These are phyloP conservation scores for Motacilla alba DNA, from an alignment of 2,113 vertebrate genomes.

Conservation along the genomic window DNA sequence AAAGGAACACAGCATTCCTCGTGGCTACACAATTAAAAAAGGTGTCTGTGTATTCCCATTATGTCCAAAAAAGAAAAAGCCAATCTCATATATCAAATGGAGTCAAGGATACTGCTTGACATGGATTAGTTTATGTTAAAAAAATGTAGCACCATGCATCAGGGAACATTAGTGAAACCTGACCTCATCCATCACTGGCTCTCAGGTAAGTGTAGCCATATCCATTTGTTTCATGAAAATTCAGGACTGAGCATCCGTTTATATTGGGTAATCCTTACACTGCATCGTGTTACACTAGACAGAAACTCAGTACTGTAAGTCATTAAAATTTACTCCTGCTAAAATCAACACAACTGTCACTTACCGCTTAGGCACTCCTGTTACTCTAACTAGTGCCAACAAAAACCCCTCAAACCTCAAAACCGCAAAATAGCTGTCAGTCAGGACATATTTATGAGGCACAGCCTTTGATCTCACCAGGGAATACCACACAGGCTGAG, in stretches of 20 bases:
- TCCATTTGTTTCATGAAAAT: conserved; percentile 18
- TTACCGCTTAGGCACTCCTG: background rate
- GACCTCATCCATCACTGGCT: conserved; percentile 15
- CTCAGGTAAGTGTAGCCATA: background rate
- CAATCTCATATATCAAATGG: background rate
- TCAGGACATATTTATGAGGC: background rate
- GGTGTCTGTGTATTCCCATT: background rate
- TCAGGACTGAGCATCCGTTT: background rate
- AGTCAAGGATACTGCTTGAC: conserved; percentile 28
- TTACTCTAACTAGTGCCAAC: background rate
- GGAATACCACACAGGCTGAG: background rate
- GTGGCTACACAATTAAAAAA: background rate
- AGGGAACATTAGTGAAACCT: background rate
- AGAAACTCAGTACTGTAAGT: background rate
- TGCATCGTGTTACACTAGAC: background rate
- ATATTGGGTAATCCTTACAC: background rate
- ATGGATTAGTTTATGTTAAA: conserved; percentile 37
- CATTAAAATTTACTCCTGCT: background rate
- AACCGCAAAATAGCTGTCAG: background rate
- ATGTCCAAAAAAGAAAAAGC: background rate
- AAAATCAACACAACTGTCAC: background rate
- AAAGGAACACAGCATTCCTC: background rate
- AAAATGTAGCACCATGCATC: background rate
- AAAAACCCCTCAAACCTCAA: background rate
- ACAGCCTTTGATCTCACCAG: background rate